Evolutionary conservation across 2,113 vertebrate species (phyloP).

Genomic region (Cephalopholis sonnerati): DNA sequence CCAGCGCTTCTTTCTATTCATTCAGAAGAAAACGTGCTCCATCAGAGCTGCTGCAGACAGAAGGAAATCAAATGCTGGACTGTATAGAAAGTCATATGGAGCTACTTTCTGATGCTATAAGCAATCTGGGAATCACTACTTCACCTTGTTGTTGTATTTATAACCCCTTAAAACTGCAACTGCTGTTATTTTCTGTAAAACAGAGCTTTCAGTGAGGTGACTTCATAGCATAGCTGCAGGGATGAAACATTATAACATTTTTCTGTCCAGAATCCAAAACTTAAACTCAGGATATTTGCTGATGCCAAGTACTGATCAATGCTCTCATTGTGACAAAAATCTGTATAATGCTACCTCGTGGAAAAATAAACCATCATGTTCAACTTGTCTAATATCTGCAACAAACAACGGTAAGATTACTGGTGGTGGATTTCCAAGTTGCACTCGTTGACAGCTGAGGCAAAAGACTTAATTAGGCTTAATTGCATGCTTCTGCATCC

Average conservation of each 20-base stretch:
- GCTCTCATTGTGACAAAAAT: background rate
- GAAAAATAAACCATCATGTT: background rate
- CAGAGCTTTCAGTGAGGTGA: background rate
- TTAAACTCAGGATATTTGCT: background rate
- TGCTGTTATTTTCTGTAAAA: background rate
- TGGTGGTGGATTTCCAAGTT: background rate
- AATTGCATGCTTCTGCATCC: background rate
- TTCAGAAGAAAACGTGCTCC: background rate
- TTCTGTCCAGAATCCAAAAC: background rate
- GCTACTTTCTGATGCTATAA: background rate
- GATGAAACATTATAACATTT: background rate
- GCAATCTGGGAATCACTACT: too few species aligned
- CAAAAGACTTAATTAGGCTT: background rate
- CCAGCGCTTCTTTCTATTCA: background rate
- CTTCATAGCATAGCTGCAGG: background rate
- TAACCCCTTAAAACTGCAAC: background rate
- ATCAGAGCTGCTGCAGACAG: background rate
- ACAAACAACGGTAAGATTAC: background rate
- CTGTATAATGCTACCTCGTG: background rate
- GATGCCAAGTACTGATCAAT: background rate
- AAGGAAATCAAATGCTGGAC: background rate
- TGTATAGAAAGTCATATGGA: background rate
- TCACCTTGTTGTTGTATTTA: background rate
- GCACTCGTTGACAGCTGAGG: background rate
- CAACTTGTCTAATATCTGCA: background rate